Conservation (phyloP, 1,140 invertebrate genomes). For the Diorhabda carinulata region DNA sequence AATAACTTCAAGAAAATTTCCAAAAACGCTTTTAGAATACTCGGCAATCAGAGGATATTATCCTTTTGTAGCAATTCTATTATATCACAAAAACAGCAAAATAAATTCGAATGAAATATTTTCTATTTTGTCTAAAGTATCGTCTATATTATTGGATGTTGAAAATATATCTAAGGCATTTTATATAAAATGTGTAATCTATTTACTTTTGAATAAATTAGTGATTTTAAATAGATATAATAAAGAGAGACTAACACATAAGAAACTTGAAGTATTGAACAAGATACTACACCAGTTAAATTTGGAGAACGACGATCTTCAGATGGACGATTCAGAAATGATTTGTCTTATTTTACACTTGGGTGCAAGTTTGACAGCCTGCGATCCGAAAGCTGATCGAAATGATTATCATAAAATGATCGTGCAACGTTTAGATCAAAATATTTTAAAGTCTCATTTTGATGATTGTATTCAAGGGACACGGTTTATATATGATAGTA, state of each 20-base stretch:
- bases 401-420: constrained; percentile 10
- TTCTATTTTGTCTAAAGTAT: background rate
- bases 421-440: constrained; percentile 9
- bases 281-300: constrained; percentile 22
- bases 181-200: constrained; percentile 5
- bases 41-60: constrained; percentile 29
- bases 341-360: constrained; percentile 26
- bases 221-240: background rate
- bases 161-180: background rate
- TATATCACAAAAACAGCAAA: constrained; percentile 13
- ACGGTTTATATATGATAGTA: constrained; percentile 25
- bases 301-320: constrained; percentile 13
- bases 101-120: constrained; percentile 11
- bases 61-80: constrained; percentile 30
- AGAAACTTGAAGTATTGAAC: constrained; percentile 12
- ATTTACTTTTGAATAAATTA: constrained; percentile 12
- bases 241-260: background rate
- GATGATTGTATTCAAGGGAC: constrained; percentile 27
- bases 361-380: constrained; percentile 17
- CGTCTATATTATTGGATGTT: too few relatives aligned
- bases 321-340: constrained; percentile 21
- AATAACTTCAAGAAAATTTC: constrained; percentile 15
- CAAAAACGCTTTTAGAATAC: constrained; percentile 15
- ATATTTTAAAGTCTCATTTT: constrained; percentile 23
- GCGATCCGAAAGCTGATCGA: background rate